Evolutionary conservation across 2,888 invertebrate genomes (phyloP).

Genomic region (Drosophila algonquin): DNA sequence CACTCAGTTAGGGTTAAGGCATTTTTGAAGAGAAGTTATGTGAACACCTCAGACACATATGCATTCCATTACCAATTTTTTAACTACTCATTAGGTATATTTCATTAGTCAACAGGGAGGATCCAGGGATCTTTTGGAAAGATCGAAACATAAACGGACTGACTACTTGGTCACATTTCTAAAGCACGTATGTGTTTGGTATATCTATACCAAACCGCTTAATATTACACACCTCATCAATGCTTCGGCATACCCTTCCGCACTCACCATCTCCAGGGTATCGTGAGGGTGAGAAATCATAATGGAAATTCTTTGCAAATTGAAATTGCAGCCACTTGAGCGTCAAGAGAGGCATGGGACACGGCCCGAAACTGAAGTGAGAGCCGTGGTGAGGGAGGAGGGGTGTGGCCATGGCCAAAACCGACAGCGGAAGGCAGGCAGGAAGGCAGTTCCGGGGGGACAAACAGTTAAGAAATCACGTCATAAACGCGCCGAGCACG

Average conservation of each 20-base stretch:
- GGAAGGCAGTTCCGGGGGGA: background rate
- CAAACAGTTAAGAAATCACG: constrained; percentile 71
- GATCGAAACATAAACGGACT: no score
- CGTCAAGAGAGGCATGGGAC: constrained; percentile 30
- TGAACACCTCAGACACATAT: no score
- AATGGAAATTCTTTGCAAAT: constrained; percentile 44
- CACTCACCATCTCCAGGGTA: background rate
- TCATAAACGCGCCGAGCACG: constrained; percentile 77
- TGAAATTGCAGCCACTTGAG: constrained; percentile 44
- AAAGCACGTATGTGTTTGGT: no score
- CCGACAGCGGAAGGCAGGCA: constrained; percentile 1
- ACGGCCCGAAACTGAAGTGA: background rate
- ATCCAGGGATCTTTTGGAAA: no score
- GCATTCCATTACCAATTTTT: no score
- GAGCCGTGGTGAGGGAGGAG: constrained; percentile 1
- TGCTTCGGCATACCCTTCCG: background rate
- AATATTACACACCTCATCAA: no score
- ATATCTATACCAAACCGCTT: background rate
- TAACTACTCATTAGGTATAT: no score
- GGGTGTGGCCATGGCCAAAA: constrained; percentile 7
- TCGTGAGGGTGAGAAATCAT: constrained; percentile 22
- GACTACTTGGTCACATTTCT: background rate
- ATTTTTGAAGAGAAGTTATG: background rate
- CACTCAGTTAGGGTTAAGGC: background rate
- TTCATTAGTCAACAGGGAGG: no score